These are phyloP conservation scores for Plebejus melissa DNA, from an alignment of 2,888 invertebrate genomes.

Conservation along the genomic window DNA sequence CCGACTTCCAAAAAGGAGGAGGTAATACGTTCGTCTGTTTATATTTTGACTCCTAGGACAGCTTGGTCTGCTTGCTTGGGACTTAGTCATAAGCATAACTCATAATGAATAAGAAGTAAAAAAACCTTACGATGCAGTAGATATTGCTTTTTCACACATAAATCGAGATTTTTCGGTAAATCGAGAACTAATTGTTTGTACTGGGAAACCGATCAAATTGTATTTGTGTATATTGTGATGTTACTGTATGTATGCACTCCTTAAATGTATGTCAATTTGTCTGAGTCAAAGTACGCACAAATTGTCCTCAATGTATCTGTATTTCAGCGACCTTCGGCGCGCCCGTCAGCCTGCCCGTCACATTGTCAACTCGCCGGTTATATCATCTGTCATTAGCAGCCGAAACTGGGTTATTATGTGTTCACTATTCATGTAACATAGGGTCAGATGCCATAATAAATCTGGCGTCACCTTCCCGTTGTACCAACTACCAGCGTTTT, in stretches of 20 bases:
- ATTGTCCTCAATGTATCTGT: slow-evolving; percentile 6
- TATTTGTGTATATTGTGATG: too few species aligned
- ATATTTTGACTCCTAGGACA: too few species aligned
- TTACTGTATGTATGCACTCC: background rate
- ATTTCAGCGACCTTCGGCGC: slow-evolving; percentile 17
- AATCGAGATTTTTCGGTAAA: too few species aligned
- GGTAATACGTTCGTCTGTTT: too few species aligned
- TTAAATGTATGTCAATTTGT: slow-evolving; percentile 7
- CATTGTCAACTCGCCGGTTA: slow-evolving; percentile 9
- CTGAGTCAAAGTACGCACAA: background rate
- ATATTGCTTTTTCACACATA: too few species aligned
- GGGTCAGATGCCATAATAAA: background rate
- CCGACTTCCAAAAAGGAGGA: too few species aligned
- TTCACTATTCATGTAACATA: background rate
- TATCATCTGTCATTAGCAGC: background rate
- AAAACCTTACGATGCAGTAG: too few species aligned
- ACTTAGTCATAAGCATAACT: too few species aligned
- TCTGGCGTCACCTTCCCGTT: background rate
- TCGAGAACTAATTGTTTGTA: too few species aligned
- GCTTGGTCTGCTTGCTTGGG: too few species aligned
- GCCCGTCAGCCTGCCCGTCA: background rate
- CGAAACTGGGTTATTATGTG: slow-evolving; percentile 1
- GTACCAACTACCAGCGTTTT: background rate
- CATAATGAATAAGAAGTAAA: too few species aligned
- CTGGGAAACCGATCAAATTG: too few species aligned